Evolutionary conservation across 2,797 vertebrate species (phyloP).

Genomic region (Glyptemys insculpta): DNA sequence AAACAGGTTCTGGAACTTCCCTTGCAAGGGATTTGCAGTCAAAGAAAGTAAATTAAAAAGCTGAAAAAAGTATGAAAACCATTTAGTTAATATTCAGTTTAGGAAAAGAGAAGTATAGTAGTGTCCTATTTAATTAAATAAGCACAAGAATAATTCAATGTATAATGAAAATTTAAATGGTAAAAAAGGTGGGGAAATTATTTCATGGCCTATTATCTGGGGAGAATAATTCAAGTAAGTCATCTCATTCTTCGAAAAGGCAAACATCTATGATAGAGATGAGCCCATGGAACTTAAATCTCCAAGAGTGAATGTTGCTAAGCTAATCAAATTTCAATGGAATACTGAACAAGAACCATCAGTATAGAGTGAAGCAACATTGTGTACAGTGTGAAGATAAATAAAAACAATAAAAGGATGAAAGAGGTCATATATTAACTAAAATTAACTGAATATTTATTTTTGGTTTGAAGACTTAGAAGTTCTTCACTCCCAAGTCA

Average conservation of each 20-base stretch:
- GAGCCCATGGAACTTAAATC: not conserved
- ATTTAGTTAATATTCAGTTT: conserved; percentile 24
- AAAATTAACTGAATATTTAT: not conserved
- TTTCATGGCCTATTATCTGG: not conserved
- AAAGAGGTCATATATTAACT: not conserved
- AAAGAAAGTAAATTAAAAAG: conserved; percentile 82
- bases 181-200: not conserved
- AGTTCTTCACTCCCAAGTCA: not conserved
- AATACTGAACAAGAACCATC: rapidly evolving
- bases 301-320: not conserved
- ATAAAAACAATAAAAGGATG: not conserved
- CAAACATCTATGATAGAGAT: not conserved
- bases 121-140: not conserved
- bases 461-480: not conserved
- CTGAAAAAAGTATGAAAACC: conserved; percentile 58
- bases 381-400: rapidly evolving
- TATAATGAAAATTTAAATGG: not conserved
- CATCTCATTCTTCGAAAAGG: not conserved
- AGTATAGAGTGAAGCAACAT: not conserved
- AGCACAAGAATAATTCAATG: not conserved
- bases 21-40: conserved; percentile 73
- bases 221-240: not conserved
- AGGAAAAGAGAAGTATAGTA: not conserved
- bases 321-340: not conserved
- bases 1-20: conserved; percentile 54